Evolutionary conservation across 2,888 invertebrate species (phyloP), one percentile per base, ranked within the genome.

Genomic region (Drosophila nr. fundita): DNA sequence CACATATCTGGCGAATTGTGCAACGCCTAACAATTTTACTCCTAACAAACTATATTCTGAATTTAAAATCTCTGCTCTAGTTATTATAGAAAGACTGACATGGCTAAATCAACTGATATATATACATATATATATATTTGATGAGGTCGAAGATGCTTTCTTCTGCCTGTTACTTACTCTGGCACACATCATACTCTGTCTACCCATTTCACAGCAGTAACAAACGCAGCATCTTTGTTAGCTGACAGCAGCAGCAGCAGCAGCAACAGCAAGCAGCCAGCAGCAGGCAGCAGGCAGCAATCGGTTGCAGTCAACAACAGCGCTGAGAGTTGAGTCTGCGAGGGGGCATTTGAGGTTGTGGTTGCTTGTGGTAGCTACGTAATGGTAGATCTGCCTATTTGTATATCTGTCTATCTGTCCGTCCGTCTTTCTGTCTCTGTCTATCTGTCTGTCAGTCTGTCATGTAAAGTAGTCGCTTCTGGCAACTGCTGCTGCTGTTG

Each of bases 141-240:
- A 21, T 21, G 42, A 7, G 42, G 21, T 21, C 42, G 13, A 45
- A 45, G 45, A 2, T 45, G 45, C 2, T 21, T 45, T 24, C 15
- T 24, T 15, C 11, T 40, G 40, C 5, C n/a, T 21, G n/a, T 40
- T 42, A 42, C 21, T 1, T 45, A 45, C 2, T 8, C 2, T 15
- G 24, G 15, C 15, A 2, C 15, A 2, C 8, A 45, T 15, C 45
- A 42, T 21, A 42, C 42, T 24, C 24, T 7, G 15, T 24, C 24
- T 45, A 24, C 2, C 8, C 15, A 45, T 15, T 45, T 45, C 15
- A 21, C 13, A 45, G 45, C 6, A 21, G 21, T 21, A 13, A 45
- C 45, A 45, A 45, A 53, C 32, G 48, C 42, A 50, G 57, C 53
- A 40, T 70, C 75, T 76, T 76, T 76, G 75, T 76, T 65, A 63